Base-by-base conservation (phyloP, 2,888 invertebrate species). In the Leistus spinibarbis region DNA sequence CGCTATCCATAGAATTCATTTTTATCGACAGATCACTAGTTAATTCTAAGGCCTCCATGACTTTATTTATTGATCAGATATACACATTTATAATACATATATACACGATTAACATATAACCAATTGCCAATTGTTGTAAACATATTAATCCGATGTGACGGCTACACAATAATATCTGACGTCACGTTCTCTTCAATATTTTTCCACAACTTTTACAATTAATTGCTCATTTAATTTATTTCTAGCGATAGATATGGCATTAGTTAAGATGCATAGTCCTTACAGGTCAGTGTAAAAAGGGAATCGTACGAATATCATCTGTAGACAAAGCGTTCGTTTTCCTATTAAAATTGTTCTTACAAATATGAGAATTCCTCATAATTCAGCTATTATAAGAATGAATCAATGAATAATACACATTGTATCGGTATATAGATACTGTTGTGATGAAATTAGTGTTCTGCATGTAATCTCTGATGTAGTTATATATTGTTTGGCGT, bases 61-160 rank as follows among this genome's bases (percentile, higher is more conserved):
- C 62, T 64, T 71, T 71, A 71, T 71, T 71, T 71, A 71, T 63
- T 71, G 54, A 17, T 23, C 64, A 63, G 60, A 60, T 60, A 71
- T 16, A 40, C 22, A 40, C 13, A 54, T 64, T 53, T 19, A 64
- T 64, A 71, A 40, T 69, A 69, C n/a, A n/a, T n/a, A n/a, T n/a
- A 63, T 71, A 71, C 63, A 10, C 71, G 64, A 71, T 71, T 64
- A 64, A 64, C 71, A 54, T 71, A 71, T 54, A 64, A 64, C 17
- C 22, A 16, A 22, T 60, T 60, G 22, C 22, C 2, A 19, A 57
- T 57, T 57, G 20, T 17, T 19, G 17, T 5, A 60, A 60, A 60
- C 60, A 22, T 60, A 22, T 60, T 60, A 60, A 60, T 60, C 60
- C 60, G 7, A 40, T 40, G 7, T 2, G 40, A 40, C 40, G 7